Percentiles rank a stretch among this genome's conserved stretches.
phyloP scores from a whole-genome alignment of 2,113 vertebrate species.

The Sterna hirundo region DNA sequence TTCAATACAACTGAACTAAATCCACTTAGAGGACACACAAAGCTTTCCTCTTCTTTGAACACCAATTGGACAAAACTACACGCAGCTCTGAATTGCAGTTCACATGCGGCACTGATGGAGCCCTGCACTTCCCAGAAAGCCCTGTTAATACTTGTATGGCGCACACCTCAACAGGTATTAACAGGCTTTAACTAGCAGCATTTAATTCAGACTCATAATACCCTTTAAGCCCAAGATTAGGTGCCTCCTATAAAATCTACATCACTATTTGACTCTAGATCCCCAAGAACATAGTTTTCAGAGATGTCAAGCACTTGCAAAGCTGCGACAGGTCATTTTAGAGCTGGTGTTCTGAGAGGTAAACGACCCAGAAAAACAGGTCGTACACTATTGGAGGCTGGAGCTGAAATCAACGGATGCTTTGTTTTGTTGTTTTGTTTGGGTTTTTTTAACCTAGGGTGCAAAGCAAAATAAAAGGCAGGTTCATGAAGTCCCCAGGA shows the following conservation, averaged over 20 bases:
- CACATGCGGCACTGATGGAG: neutral
- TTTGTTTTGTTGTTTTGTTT: neutral
- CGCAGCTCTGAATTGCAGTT: neutral
- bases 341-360: neutral
- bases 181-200: neutral
- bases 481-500: neutral
- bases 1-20: neutral
- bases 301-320: neutral
- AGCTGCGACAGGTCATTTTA: neutral
- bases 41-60: neutral
- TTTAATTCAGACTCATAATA: neutral
- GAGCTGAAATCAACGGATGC: neutral
- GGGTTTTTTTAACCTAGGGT: neutral
- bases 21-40: neutral
- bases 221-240: neutral
- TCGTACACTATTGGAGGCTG: neutral
- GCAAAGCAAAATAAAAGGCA: slow-evolving; percentile 4
- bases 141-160: neutral
- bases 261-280: neutral
- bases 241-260: neutral
- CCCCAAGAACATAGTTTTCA: neutral
- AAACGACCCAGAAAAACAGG: neutral
- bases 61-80: neutral
- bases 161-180: neutral
- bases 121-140: neutral